Base-by-base conservation (phyloP, 2,113 vertebrate genomes). In the Microcebus griseorufus region DNA sequence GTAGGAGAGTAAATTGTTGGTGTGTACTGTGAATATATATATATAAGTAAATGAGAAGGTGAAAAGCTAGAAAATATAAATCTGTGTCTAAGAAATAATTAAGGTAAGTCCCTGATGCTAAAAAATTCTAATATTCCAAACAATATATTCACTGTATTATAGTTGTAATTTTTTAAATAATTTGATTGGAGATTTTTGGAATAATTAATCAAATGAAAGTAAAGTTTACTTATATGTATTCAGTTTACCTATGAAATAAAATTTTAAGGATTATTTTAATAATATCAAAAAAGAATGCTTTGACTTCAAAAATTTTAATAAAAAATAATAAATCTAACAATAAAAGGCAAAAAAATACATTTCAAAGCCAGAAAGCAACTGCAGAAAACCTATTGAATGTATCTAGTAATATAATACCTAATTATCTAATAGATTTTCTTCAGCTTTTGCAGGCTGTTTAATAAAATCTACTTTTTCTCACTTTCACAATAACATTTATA, bases 321-420 rank as follows among this genome's bases (percentile, higher is more conserved):
- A 78, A 83, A 92, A 94, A 58, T 32, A 82, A 48, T n/a, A 92
- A 86, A 85, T 85, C 7, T 69, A 76, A 88, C 95, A 88, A 10
- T 42, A 65, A 95, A 89, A 67, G 42, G 2, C 3, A 55, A 76
- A 86, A 89, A 92, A 53, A 25, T 51, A 87, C 8, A 55, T 25
- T 18, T 6, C 3, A 64, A 67, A 62, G 9, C 55, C 39, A 84
- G 13, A 96, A 72, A 64, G 11, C 70, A 95, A 81, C 22, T 70
- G 27, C 37, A 85, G 72, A 87, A 88, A 85, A 45, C 48, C 64
- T 88, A 83, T n/a, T 51, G 69, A 58, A n/a, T 79, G 60, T 23
- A 42, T 10, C 55, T n/a, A 80, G 20, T 32, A 62, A 62, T 62
- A 62, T 62, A 62, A 27, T 62, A 27, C 27, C 60, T 27, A 62